Conservation (phyloP, 30 jellyfish, hydroid and myxozoan species). For the Aurelia aurita complex sp. Pacific region DNA sequence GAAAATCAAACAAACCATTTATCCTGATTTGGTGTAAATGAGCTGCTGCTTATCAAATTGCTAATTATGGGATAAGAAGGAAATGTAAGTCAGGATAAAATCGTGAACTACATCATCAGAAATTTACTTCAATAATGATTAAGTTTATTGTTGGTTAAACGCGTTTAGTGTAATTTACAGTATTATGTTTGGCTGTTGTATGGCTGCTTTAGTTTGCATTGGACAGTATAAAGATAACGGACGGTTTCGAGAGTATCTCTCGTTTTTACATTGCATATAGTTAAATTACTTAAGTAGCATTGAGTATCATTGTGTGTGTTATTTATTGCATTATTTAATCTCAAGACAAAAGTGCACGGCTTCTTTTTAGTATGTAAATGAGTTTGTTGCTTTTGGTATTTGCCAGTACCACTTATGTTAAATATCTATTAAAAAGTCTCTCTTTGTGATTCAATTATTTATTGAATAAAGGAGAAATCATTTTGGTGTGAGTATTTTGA, state of each 20-base stretch:
- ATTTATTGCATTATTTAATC: conserved; percentile 38
- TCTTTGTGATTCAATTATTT: no score
- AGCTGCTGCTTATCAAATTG: neutral
- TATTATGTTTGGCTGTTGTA: conserved; percentile 30
- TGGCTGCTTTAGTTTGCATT: conserved; percentile 1
- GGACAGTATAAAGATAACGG: neutral
- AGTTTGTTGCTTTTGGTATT: neutral
- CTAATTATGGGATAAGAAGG: neutral
- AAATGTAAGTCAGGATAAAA: neutral
- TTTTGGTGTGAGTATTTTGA: no score
- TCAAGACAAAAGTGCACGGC: neutral
- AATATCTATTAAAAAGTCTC: no score
- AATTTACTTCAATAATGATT: neutral
- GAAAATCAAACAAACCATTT: no score
- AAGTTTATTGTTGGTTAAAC: neutral
- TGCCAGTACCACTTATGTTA: no score
- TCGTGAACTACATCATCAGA: neutral
- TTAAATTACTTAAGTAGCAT: neutral
- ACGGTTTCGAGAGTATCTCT: conserved; percentile 47
- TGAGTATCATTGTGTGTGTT: conserved; percentile 16
- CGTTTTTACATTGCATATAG: conserved; percentile 26
- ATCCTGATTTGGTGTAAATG: no score
- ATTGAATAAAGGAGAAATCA: no score
- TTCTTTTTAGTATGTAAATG: neutral
- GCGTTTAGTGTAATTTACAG: neutral